phyloP scores from a whole-genome alignment of 2,113 vertebrate species.

The Pelecanus crispus region DNA sequence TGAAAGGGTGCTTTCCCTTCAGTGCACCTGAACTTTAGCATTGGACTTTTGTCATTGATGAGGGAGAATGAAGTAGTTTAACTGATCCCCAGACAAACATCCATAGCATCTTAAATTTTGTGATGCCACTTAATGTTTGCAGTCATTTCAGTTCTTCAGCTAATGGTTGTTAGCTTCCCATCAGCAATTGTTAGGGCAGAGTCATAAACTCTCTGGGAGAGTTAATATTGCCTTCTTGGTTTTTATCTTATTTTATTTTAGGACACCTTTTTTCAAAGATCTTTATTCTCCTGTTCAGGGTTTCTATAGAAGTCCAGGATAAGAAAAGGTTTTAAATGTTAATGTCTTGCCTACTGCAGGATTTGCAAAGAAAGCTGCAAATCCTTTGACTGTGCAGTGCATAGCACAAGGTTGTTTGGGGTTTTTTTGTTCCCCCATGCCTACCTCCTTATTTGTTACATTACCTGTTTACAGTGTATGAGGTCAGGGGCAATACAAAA shows the following conservation, averaged over 20 bases:
- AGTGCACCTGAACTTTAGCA: not conserved
- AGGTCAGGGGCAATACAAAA: not conserved
- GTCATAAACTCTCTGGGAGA: not conserved
- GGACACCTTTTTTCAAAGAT: not conserved
- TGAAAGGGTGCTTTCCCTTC: not conserved
- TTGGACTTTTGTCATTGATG: not conserved
- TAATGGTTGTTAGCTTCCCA: not conserved
- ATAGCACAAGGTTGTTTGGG: not conserved
- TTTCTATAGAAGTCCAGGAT: not conserved
- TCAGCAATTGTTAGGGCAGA: not conserved
- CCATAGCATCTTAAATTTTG: not conserved
- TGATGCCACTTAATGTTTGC: not conserved
- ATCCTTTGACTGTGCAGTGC: not conserved
- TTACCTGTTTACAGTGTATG: not conserved
- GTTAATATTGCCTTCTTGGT: not conserved
- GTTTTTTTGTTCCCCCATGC: accelerated
- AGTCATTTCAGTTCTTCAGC: not conserved
- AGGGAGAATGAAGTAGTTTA: not conserved
- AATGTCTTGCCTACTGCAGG: not conserved
- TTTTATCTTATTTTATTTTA: not conserved
- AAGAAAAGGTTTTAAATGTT: not conserved
- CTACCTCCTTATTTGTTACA: not conserved
- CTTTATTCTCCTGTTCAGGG: not conserved
- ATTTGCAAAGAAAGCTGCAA: not conserved
- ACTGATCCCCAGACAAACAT: not conserved